These are phyloP conservation scores for Trichogramma pretiosum DNA, from an alignment of 1,140 invertebrate species.

Conservation along the genomic window DNA sequence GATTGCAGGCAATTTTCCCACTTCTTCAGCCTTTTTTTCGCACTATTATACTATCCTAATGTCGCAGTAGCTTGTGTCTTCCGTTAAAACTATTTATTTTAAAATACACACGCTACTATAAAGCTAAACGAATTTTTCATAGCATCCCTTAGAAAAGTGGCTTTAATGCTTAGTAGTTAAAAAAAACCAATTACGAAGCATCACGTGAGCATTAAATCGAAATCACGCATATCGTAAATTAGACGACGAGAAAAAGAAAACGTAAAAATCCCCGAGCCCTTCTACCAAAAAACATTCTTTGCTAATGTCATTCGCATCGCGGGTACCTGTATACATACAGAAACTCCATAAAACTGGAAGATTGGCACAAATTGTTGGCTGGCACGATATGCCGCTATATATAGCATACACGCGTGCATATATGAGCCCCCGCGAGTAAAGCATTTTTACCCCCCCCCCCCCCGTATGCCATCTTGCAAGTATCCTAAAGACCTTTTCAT, in stretches of 20 bases:
- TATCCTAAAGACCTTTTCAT: not conserved
- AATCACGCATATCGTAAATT: constrained; percentile 3
- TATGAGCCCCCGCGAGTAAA: too few species aligned
- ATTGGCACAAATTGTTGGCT: constrained; percentile 29
- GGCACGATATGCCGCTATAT: constrained; percentile 25
- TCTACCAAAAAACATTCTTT: constrained; percentile 1
- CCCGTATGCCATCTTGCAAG: not conserved
- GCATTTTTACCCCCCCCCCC: too few species aligned
- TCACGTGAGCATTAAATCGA: too few species aligned
- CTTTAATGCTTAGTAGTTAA: too few species aligned
- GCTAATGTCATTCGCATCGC: constrained; percentile 18
- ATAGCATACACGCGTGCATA: not conserved
- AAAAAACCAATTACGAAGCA: too few species aligned
- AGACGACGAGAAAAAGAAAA: constrained; percentile 1
- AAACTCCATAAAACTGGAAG: constrained; percentile 21
- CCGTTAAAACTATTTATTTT: too few species aligned
- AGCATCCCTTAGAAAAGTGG: too few species aligned
- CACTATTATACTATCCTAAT: too few species aligned
- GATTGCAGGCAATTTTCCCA: not conserved
- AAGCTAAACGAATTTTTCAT: too few species aligned
- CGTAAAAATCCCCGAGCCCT: too few species aligned
- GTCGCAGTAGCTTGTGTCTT: too few species aligned
- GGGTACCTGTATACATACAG: constrained; percentile 9
- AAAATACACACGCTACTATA: too few species aligned
- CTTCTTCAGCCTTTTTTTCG: not conserved